Evolutionary conservation across 2,797 vertebrate species (phyloP), one percentile per base, ranked within the genome.

Genomic region (Adrianichthys oophorus): DNA sequence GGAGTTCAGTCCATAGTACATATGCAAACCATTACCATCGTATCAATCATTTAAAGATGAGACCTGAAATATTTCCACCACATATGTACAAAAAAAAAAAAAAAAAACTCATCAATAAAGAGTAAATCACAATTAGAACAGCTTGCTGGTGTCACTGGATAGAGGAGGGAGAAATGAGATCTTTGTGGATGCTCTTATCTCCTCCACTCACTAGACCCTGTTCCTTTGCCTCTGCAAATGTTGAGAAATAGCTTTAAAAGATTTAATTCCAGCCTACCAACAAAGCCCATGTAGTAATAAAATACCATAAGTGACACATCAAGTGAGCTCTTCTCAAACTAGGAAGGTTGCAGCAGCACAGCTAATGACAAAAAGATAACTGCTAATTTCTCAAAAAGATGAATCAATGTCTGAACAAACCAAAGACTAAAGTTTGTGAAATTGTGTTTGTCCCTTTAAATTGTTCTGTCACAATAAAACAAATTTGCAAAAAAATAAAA

Each of bases 1-100:
- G 46, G 42, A 74, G 82, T 73, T 82, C 69, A 90, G 71, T 80
- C 58, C 86, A 85, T 84, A 85, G 76, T 74, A 84, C 78, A 76
- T 55, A 52, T 19, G 56, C 81, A 85, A 85, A 52, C 59, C 72
- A 80, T 88, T 72, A 83, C 23, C 41, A 55, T 68, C 72, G 83
- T 68, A 87, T 87, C 80, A 87, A 90, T 85, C 85, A 86, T 55
- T 90, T 13, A 73, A 90, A 82, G 62, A 42, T 26, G 32, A 68
- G 59, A 70, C 51, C 49, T 37, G 10, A 37, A 44, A 51, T 29
- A 44, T 37, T 51, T 56, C 58, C 1, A 40, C 4, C 8, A 52
- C 52, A 65, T 13, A 15, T 59, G 72, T 48, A 61, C 59, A 59
- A 41, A 59, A 41, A 57, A 50, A 65, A 56, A 67, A 43, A 56